These are phyloP conservation scores for Macrobrachium nipponense DNA, from an alignment of 1,140 invertebrate species.

Conservation along the genomic window DNA sequence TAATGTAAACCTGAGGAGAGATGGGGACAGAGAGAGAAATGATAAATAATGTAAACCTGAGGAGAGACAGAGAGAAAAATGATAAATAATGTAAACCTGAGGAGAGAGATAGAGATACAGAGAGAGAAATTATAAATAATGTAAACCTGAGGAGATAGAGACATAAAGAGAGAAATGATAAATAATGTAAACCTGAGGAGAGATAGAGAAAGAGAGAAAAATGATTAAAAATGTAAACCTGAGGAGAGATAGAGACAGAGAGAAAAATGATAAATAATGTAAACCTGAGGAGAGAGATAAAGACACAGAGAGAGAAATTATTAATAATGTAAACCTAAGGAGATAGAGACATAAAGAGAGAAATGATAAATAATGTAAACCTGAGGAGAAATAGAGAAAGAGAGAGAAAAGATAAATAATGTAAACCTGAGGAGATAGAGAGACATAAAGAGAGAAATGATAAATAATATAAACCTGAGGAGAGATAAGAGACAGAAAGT, in stretches of 20 bases:
- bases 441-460: conserved; percentile 8
- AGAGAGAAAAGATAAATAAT: no score
- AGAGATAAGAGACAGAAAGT: neutral
- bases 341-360: conserved; percentile 34
- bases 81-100: neutral
- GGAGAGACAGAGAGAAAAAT: conserved; percentile 12
- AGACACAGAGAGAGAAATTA: conserved; percentile 33
- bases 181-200: neutral
- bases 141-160: neutral
- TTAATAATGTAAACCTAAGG: no score
- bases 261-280: neutral
- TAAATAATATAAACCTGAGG: neutral
- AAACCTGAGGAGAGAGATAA: neutral
- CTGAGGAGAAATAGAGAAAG: neutral
- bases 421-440: neutral
- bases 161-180: conserved; percentile 22
- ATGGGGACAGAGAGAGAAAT: conserved; percentile 33
- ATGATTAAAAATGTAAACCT: no score
- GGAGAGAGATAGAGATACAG: conserved; percentile 19
- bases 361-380: conserved; percentile 8
- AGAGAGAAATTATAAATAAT: conserved; percentile 17
- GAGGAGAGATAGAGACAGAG: neutral
- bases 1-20: conserved; percentile 14
- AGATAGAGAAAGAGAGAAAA: neutral
- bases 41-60: neutral